Evolutionary conservation across 2,888 invertebrate genomes (phyloP), one percentile per base, ranked within the genome.

Genomic region (Scaeva pyrastri): DNA sequence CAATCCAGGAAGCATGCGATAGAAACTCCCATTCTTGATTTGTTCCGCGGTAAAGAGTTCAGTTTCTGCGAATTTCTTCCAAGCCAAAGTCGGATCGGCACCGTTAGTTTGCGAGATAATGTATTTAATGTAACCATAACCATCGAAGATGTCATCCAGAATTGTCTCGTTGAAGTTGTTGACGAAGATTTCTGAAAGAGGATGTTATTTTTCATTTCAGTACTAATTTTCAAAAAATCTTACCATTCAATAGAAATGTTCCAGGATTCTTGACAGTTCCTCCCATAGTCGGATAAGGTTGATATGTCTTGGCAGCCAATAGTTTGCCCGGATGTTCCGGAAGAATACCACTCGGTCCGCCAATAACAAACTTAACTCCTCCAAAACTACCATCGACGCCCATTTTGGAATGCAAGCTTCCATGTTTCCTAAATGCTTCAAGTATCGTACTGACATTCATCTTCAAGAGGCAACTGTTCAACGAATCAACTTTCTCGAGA

Each of bases 191-290:
- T 92, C 92, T 90, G 19, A 0, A 74, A 73, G 64, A 36, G 8
- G 2, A 11, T 62, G 2, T 41, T 43, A 12, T 2, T n/a, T 14
- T 7, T n/a, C 14, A 6, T 31, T 26, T 12, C 5, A 39, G 2
- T 1, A 39, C 7, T 11, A 14, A 26, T 6, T 14, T 11, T 16
- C 14, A 5, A 1, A 11, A 43, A 21, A 21, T 71, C 90, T 89
- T 82, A 93, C 93, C 92, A 88, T 92, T 92, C 58, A 93, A 85
- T 73, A 93, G 88, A 68, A 93, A 93, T 41, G 93, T 91, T 19
- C 93, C 93, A 75, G 93, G 93, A 80, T 93, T 91, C 88, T 93
- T 93, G 0, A 93, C 92, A 41, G 91, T 91, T n/a, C 94, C 94
- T 26, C 92, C 92, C 89, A 93, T 89, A 0, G 93, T 92, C 26